Evolutionary conservation across 2,888 invertebrate genomes (phyloP).

Genomic region (Eucera pruinosa): DNA sequence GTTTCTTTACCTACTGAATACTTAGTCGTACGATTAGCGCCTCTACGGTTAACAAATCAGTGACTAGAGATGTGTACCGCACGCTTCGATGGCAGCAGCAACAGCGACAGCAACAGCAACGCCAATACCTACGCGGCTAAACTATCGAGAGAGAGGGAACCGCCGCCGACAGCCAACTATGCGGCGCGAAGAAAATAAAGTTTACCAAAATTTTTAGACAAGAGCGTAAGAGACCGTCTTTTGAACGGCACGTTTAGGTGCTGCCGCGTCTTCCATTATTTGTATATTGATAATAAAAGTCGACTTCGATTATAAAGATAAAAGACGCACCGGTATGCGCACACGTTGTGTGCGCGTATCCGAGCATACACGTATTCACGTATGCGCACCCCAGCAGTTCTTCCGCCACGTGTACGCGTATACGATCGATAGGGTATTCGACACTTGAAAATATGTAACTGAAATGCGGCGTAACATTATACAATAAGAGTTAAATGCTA

Average conservation of each 20-base stretch:
- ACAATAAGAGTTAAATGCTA: slow-evolving; percentile 61
- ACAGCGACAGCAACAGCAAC: too few species aligned
- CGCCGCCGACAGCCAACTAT: not conserved
- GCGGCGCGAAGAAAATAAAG: slow-evolving; percentile 21
- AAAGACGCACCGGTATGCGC: slow-evolving; percentile 52
- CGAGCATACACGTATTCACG: slow-evolving; percentile 24
- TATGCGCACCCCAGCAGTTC: slow-evolving; percentile 24
- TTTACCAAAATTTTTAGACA: slow-evolving; percentile 64
- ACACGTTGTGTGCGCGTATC: slow-evolving; percentile 12
- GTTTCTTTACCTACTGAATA: slow-evolving; percentile 40
- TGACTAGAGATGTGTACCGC: too few species aligned
- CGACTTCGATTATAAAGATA: slow-evolving; percentile 59
- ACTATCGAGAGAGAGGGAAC: not conserved
- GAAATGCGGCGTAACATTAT: slow-evolving; percentile 63
- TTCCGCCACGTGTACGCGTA: slow-evolving; percentile 23
- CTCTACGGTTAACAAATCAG: slow-evolving; percentile 24
- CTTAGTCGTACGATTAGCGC: too few species aligned
- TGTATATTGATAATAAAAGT: slow-evolving; percentile 81
- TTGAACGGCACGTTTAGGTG: slow-evolving; percentile 68
- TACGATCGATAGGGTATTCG: slow-evolving; percentile 43
- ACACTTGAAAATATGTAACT: slow-evolving; percentile 63
- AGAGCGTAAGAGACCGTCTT: slow-evolving; percentile 67
- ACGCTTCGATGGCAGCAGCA: slow-evolving; percentile 20
- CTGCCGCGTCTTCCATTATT: slow-evolving; percentile 82
- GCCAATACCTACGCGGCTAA: not conserved